Evolutionary conservation across 2,888 invertebrate species (phyloP).

Genomic region (Galerucella calmariensis): DNA sequence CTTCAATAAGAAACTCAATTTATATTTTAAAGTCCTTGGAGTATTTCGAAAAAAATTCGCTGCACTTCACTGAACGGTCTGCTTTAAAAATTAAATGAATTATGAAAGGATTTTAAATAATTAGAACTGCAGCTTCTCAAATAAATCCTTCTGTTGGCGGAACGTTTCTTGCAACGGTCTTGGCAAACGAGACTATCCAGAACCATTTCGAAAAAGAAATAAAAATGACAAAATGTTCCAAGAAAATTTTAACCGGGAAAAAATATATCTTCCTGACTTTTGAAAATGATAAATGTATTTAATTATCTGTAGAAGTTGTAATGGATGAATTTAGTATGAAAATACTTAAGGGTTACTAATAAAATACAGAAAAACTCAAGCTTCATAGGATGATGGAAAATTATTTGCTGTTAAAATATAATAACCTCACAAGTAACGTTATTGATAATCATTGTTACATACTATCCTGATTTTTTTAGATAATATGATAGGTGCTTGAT

Average conservation of each 20-base stretch:
- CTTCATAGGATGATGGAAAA: too few species aligned
- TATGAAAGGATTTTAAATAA: neutral
- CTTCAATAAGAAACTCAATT: too few species aligned
- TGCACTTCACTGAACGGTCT: neutral
- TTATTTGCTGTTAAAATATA: too few species aligned
- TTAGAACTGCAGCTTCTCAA: neutral
- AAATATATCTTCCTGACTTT: constrained; percentile 2
- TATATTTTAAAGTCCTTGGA: neutral
- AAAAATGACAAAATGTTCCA: constrained; percentile 2
- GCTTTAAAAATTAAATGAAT: neutral
- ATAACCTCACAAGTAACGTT: too few species aligned
- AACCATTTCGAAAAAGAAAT: constrained; percentile 1
- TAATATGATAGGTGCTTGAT: too few species aligned
- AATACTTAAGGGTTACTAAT: too few species aligned
- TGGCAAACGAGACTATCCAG: constrained; percentile 1
- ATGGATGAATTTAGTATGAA: neutral
- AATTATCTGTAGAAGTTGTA: constrained; percentile 1
- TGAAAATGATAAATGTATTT: constrained; percentile 14
- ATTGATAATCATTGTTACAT: too few species aligned
- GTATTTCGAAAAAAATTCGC: neutral
- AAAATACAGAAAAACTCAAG: too few species aligned
- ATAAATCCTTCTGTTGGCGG: constrained; percentile 1
- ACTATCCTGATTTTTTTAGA: too few species aligned
- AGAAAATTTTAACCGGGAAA: neutral
- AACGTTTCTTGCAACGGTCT: neutral